A percentile compares a stretch with the other conserved stretches of the same genome.
phyloP scores from a whole-genome alignment of 37 sponge, comb jelly and placozoan species.

The Dysidea cf. avara region DNA sequence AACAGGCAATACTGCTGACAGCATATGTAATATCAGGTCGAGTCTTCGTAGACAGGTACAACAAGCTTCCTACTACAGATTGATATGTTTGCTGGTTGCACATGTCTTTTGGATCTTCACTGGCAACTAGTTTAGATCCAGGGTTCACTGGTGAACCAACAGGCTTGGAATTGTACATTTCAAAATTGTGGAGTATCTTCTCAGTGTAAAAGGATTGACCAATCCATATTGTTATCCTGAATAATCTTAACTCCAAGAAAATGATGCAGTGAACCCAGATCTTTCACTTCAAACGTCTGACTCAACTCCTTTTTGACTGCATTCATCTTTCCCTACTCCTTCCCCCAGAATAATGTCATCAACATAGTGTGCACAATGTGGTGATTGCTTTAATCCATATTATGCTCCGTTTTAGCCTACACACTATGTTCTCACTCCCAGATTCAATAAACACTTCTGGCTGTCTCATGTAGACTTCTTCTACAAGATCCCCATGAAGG shows the following conservation, averaged over 20 bases:
- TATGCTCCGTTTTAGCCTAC: slow-evolving; percentile 14
- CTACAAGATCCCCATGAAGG: no score
- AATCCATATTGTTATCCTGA: slow-evolving; percentile 1
- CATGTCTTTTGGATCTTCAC: slow-evolving; percentile 8
- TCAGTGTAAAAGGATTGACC: slow-evolving; percentile 38
- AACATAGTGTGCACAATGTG: slow-evolving; percentile 16
- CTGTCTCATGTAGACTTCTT: slow-evolving; percentile 34
- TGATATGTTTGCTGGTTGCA: slow-evolving; percentile 27
- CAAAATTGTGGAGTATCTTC: slow-evolving; percentile 28
- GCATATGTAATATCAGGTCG: no score
- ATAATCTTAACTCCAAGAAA: slow-evolving; percentile 38
- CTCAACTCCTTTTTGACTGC: slow-evolving; percentile 29
- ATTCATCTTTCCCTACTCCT: slow-evolving; percentile 15
- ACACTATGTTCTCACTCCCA: slow-evolving; percentile 22
- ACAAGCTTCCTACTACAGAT: slow-evolving; percentile 24
- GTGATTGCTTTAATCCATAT: slow-evolving; percentile 25
- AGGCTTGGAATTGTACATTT: slow-evolving; percentile 30
- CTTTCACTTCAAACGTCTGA: slow-evolving; percentile 23
- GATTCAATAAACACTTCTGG: slow-evolving; percentile 9
- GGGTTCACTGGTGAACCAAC: slow-evolving; percentile 23
- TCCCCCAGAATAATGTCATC: slow-evolving; percentile 40
- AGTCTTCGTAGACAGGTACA: slow-evolving; percentile 1
- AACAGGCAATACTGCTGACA: background rate
- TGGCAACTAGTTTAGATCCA: slow-evolving; percentile 16
- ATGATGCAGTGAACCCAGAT: slow-evolving; percentile 37